Conservation (phyloP, 2,888 invertebrate species). For the Amphipoea lucens region DNA sequence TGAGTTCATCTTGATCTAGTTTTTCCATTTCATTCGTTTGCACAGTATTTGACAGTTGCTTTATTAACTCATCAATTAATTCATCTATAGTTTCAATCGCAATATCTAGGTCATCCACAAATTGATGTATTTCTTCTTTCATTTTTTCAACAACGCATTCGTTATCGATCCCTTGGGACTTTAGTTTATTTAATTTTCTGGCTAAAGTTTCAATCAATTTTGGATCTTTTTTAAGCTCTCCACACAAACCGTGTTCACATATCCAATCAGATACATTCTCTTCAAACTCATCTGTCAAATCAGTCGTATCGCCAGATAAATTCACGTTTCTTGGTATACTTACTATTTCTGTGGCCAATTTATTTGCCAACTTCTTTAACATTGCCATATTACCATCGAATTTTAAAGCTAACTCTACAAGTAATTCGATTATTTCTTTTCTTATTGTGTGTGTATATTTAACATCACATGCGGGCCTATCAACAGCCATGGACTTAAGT, state of each 20-base stretch:
- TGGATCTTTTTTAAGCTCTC: conserved; percentile 19
- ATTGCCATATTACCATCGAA: conserved; percentile 28
- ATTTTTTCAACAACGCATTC: conserved; percentile 46
- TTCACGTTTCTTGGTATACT: conserved; percentile 47
- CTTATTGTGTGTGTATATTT: conserved; percentile 61
- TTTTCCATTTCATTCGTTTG: conserved; percentile 27
- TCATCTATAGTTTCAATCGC: conserved; percentile 27
- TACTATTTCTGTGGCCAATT: conserved; percentile 58
- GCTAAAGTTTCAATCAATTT: conserved; percentile 54
- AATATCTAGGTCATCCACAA: conserved; percentile 29
- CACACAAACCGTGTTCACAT: conserved; percentile 35
- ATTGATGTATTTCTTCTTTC: conserved; percentile 34
- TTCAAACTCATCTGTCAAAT: conserved; percentile 36
- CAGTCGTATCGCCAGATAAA: conserved; percentile 36
- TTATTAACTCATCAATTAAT: conserved; percentile 45
- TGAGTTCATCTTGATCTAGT: conserved; percentile 50
- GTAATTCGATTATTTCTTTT: conserved; percentile 59
- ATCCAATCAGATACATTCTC: conserved; percentile 48
- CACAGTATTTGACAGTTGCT: conserved; percentile 27
- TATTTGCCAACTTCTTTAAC: conserved; percentile 48
- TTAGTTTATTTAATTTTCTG: conserved; percentile 59
- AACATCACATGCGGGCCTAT: conserved; percentile 52
- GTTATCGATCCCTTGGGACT: conserved; percentile 51
- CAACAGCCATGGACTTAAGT: conserved; percentile 57
- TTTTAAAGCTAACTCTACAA: conserved; percentile 62